Evolutionary conservation across 2,797 vertebrate species (phyloP).

Genomic region (Synanceia verrucosa): DNA sequence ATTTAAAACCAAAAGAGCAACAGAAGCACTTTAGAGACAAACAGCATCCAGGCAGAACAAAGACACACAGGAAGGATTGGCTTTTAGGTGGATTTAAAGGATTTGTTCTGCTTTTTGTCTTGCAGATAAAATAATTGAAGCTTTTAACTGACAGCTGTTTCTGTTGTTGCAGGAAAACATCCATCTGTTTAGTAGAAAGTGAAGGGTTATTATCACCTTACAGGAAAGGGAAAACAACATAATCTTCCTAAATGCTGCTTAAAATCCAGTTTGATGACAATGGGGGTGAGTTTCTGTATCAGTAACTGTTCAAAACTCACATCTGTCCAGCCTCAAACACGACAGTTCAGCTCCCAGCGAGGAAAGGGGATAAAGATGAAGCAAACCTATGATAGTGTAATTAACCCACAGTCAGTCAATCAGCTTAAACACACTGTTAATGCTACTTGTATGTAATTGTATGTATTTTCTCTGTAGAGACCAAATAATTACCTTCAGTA

Average conservation of each 20-base stretch:
- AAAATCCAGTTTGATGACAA: slow-evolving; percentile 5
- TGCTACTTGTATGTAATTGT: not conserved
- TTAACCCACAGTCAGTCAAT: not conserved
- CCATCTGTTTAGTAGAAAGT: slow-evolving; percentile 31
- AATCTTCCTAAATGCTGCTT: slow-evolving; percentile 23
- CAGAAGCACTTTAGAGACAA: slow-evolving; percentile 5
- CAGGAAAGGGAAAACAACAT: slow-evolving; percentile 34
- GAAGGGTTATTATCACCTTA: not conserved
- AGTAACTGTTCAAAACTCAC: not conserved
- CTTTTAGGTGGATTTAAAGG: slow-evolving; percentile 21
- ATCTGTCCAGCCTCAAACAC: slow-evolving; percentile 7
- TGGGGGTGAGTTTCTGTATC: not conserved
- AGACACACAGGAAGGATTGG: slow-evolving; percentile 28
- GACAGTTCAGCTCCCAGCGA: not conserved
- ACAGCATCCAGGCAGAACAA: slow-evolving; percentile 9
- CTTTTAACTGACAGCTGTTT: slow-evolving; percentile 27
- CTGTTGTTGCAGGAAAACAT: not conserved
- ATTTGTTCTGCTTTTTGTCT: slow-evolving; percentile 13
- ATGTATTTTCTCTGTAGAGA: not conserved
- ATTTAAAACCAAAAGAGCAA: not conserved
- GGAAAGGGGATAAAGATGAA: not conserved
- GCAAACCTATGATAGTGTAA: not conserved
- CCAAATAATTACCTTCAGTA: not conserved
- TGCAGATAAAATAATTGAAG: slow-evolving; percentile 6
- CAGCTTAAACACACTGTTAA: not conserved